Percentiles rank a stretch among this genome's conserved stretches.
phyloP scores from a whole-genome alignment of 2,797 vertebrate species.

The Xerus rutilus region DNA sequence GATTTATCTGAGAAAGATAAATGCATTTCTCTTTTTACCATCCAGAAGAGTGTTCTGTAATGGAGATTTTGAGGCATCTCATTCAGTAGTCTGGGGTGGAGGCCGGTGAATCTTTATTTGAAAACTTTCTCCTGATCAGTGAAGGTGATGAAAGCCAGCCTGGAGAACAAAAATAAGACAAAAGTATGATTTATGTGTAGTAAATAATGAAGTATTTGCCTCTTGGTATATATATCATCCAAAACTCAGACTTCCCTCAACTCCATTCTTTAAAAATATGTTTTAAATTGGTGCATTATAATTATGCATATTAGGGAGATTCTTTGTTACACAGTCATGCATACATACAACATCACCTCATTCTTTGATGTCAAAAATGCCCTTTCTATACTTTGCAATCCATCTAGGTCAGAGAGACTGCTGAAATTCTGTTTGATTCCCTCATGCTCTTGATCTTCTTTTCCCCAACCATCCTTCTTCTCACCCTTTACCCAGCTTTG shows the following conservation, averaged over 20 bases:
- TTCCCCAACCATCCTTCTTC: neutral
- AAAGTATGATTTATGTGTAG: neutral
- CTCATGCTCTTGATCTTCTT: neutral
- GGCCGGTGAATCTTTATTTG: neutral
- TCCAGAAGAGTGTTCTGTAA: neutral
- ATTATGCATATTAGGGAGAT: too few species aligned
- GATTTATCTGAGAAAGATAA: constrained; percentile 70
- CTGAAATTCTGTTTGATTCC: neutral
- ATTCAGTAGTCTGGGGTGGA: neutral
- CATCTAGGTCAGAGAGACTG: neutral
- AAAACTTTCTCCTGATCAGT: neutral
- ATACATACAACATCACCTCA: neutral
- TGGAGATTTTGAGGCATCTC: neutral
- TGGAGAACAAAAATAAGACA: neutral
- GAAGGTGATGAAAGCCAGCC: neutral
- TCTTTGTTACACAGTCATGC: too few species aligned
- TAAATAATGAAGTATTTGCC: neutral
- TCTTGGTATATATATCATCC: neutral
- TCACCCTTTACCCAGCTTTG: neutral
- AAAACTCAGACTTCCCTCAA: neutral
- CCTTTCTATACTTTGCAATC: neutral
- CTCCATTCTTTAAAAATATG: accelerated
- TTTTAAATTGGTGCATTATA: too few species aligned
- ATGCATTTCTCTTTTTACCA: constrained; percentile 34
- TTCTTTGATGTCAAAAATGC: neutral